A percentile compares a stretch with the other conserved stretches of the same genome.
These are phyloP conservation scores for Columba livia DNA, from an alignment of 2,113 vertebrate genomes.

Conservation along the genomic window DNA sequence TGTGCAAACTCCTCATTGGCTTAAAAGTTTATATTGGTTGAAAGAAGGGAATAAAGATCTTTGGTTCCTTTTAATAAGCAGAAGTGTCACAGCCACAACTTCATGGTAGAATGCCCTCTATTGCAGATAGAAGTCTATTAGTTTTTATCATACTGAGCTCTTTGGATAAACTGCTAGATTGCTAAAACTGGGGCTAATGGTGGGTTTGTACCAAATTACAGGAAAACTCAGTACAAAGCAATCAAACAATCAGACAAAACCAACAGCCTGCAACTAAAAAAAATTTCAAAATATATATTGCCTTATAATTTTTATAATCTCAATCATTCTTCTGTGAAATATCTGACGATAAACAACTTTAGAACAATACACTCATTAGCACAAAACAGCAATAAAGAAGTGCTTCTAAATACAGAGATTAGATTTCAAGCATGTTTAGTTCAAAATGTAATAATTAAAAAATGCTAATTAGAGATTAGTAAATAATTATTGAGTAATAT, in stretches of 20 bases:
- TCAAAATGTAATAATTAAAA: constrained; percentile 47
- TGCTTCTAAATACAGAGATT: constrained; percentile 1
- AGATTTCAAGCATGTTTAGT: constrained; percentile 45
- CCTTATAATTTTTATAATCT: not conserved
- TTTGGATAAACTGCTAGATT: not conserved
- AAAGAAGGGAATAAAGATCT: not conserved
- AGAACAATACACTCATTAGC: constrained; percentile 18
- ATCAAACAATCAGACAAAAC: not conserved
- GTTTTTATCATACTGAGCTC: not conserved
- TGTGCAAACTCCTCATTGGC: not conserved
- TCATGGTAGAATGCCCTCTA: not conserved
- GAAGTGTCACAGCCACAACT: not conserved
- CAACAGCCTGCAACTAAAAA: not conserved
- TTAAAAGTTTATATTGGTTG: not conserved
- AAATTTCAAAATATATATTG: not conserved
- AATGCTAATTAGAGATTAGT: constrained; percentile 63
- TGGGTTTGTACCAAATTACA: not conserved
- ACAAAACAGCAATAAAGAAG: constrained; percentile 13
- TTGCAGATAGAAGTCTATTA: not conserved
- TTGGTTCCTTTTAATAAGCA: not conserved
- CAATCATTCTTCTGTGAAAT: not conserved
- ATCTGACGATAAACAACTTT: not conserved
- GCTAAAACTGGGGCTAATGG: not conserved
- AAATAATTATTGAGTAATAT: constrained; percentile 32
- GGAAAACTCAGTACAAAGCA: not conserved